A percentile compares a stretch with the other conserved stretches of the same genome.
Evolutionary conservation across 2,113 vertebrate species (phyloP).

Genomic region (Rynchops niger): DNA sequence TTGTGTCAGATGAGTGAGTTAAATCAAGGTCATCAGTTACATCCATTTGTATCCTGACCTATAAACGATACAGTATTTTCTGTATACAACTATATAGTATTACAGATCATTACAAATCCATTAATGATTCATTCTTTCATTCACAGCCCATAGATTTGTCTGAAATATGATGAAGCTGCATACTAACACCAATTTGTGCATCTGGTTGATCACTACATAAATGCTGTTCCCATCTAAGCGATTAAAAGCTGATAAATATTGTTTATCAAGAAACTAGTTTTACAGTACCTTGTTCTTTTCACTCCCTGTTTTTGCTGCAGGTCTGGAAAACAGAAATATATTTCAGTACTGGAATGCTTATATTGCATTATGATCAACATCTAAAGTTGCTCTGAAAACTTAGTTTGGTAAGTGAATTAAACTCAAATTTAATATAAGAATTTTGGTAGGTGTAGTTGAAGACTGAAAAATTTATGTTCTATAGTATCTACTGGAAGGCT

Average conservation of each 20-base stretch:
- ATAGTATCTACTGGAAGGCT: neutral
- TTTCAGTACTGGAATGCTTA: slow-evolving; percentile 2
- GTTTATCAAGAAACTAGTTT: neutral
- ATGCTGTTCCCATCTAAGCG: neutral
- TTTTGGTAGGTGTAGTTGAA: neutral
- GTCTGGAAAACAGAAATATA: slow-evolving; percentile 58
- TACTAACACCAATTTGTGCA: neutral
- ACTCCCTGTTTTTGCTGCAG: slow-evolving; percentile 13
- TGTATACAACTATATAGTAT: neutral
- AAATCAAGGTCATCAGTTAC: slow-evolving; percentile 82
- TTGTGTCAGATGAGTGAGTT: slow-evolving; percentile 85
- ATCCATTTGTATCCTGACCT: slow-evolving; percentile 33
- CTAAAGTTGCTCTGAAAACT: neutral
- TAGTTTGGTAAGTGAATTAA: neutral
- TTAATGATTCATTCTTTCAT: neutral
- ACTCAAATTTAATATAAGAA: neutral
- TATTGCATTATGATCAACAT: neutral
- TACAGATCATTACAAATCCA: neutral
- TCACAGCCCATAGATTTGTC: neutral
- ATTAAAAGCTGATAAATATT: neutral
- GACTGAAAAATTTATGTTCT: neutral
- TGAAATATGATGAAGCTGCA: neutral
- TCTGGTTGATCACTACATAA: neutral
- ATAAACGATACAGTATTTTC: neutral
- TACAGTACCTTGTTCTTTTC: slow-evolving; percentile 71